Evolutionary conservation across 1,140 invertebrate genomes (phyloP), one percentile per base, ranked within the genome.

Genomic region (Microvelia longipes): DNA sequence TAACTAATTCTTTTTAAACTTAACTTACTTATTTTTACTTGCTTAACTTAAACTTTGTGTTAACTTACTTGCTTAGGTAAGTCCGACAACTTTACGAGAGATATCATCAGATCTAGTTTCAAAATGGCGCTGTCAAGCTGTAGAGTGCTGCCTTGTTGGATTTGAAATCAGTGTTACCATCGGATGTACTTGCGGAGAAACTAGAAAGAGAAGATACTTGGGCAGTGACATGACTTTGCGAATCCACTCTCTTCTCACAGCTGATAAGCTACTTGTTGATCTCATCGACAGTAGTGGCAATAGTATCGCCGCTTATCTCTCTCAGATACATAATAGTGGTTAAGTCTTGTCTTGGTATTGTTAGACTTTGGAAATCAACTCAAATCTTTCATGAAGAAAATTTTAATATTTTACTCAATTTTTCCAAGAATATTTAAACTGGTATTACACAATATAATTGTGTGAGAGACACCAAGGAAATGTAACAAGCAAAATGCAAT

Each of bases 131-230:
- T 84, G 86, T 0, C 90, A 92, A 79, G 91, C 90, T 0, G 83
- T 93, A 73, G 85, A 85, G 75, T 94, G 92, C 80, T 82, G 84
- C 28, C 77, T 90, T 1, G 81, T 80, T 70, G 84, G 82, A 27
- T 84, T 82, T 72, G 80, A 78, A 15, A 76, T 78, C 71, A 70
- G 74, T n/a, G 19, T 50, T 50, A 5, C 19, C 5, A 64, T 73
- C 0, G 78, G 78, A 73, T 70, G 76, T 24, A 77, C 80, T 70
- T 62, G 82, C 2, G 75, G 78, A 28, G 76, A 76, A 30, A 74
- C 78, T 28, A 80, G 85, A 68, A 83, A 84, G 74, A 74, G 73
- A 63, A 71, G 82, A 2, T 78, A 81, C 1, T 73, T 82, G 1
- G 81, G 83, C 30, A 78, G 82, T 70, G 76, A 75, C 13, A 82